phyloP scores from a whole-genome alignment of 2,113 vertebrate genomes.

The Motacilla tschutschensis region DNA sequence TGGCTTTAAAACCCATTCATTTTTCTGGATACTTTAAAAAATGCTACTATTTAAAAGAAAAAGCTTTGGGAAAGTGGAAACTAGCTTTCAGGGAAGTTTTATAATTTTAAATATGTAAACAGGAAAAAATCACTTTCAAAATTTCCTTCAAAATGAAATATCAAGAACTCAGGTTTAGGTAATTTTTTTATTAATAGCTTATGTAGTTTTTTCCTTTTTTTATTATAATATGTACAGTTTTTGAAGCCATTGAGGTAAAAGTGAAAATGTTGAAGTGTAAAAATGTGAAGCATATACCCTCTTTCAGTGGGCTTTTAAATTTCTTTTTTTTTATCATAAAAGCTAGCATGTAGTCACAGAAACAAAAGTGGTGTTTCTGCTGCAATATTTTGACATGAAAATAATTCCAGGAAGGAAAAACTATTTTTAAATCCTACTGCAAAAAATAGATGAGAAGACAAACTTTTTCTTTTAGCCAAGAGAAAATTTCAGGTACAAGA shows the following conservation, averaged over 20 bases:
- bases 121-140: background rate
- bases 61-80: background rate
- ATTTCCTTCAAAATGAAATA: background rate
- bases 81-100: background rate
- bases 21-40: background rate
- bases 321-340: background rate
- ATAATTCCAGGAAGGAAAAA: background rate
- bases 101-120: background rate
- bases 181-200: background rate
- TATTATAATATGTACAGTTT: background rate
- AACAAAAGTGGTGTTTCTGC: background rate
- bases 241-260: background rate
- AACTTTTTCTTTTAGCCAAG: background rate
- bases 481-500: background rate
- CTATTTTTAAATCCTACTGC: background rate
- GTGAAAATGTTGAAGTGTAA: background rate
- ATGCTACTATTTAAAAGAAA: background rate
- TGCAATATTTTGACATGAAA: background rate
- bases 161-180: background rate
- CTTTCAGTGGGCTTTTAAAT: background rate
- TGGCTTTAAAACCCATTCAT: background rate
- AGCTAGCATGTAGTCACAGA: background rate
- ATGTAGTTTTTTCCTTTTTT: background rate
- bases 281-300: background rate
- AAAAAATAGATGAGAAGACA: background rate